phyloP scores from a whole-genome alignment of 2,797 vertebrate species.

The Leuciscus waleckii region DNA sequence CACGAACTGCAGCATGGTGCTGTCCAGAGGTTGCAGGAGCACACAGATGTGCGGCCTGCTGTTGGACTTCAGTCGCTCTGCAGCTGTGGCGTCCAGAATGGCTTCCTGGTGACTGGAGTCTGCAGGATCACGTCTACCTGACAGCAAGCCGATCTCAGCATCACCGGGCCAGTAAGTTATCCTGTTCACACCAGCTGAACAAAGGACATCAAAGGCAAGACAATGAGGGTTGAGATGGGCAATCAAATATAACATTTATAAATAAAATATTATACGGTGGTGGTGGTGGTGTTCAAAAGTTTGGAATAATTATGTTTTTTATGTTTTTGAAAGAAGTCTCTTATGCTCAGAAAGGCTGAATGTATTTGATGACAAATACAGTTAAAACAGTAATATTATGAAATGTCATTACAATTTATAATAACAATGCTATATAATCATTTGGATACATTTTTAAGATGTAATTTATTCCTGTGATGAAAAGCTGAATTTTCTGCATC shows the following conservation, averaged over 20 bases:
- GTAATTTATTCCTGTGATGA: background rate
- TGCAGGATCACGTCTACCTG: conserved; percentile 50
- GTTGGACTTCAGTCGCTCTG: conserved; percentile 92
- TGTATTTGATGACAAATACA: background rate
- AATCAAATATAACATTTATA: background rate
- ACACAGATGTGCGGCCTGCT: conserved; percentile 89
- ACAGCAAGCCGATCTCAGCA: conserved; percentile 89
- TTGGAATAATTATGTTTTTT: background rate
- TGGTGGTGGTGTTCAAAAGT: background rate
- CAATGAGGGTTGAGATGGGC: background rate
- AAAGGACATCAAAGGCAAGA: conserved; percentile 4
- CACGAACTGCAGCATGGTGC: conserved; percentile 85
- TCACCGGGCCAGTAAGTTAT: conserved; percentile 97
- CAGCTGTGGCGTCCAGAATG: conserved; percentile 85
- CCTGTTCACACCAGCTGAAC: conserved; percentile 88
- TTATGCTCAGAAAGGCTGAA: background rate
- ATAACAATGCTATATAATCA: no score
- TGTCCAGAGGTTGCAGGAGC: conserved; percentile 85
- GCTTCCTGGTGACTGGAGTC: conserved; percentile 80
- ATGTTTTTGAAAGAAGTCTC: background rate
- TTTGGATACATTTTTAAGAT: background rate
- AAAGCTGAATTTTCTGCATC: background rate
- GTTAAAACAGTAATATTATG: background rate
- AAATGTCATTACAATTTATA: background rate
- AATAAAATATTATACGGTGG: background rate